Conservation (phyloP, 2,888 invertebrate species). For the Zaprionus bogoriensis region DNA sequence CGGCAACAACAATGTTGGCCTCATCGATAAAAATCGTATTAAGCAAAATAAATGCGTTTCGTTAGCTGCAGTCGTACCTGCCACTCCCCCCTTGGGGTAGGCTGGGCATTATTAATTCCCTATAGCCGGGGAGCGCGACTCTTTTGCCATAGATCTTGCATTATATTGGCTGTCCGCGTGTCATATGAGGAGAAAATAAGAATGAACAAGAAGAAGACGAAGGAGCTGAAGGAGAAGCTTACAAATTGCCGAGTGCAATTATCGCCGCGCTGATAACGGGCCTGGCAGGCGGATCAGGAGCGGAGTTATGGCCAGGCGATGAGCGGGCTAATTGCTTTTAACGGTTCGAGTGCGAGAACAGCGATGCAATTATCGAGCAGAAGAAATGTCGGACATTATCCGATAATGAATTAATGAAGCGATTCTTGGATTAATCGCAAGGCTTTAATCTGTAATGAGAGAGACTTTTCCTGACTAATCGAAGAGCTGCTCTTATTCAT, state of each 20-base stretch:
- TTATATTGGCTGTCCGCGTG: slow-evolving; percentile 61
- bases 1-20: too few relatives aligned
- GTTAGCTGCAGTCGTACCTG: not conserved
- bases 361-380: slow-evolving; percentile 48
- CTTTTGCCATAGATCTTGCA: slow-evolving; percentile 72
- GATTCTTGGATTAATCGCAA: too few relatives aligned
- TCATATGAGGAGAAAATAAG: slow-evolving; percentile 56
- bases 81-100: slow-evolving; percentile 6
- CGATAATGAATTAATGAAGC: not conserved
- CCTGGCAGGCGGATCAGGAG: slow-evolving; percentile 28
- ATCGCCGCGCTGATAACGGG: slow-evolving; percentile 65
- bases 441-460: too few relatives aligned
- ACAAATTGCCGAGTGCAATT: slow-evolving; percentile 70
- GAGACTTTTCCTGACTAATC: too few relatives aligned
- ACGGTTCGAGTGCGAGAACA: slow-evolving; percentile 38
- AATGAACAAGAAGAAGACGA: too few relatives aligned
- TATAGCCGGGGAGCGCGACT: slow-evolving; percentile 32
- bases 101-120: slow-evolving; percentile 65
- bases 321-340: slow-evolving; percentile 66
- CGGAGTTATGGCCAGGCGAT: slow-evolving; percentile 47
- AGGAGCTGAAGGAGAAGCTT: slow-evolving; percentile 18
- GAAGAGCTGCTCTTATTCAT: too few relatives aligned
- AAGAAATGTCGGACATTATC: not conserved
- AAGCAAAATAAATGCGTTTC: slow-evolving; percentile 61
- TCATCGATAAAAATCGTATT: slow-evolving; percentile 60